Percentiles rank a stretch among this genome's conserved stretches.
phyloP scores from a whole-genome alignment of 2,888 invertebrate species.

The Xanthorhoe designata region DNA sequence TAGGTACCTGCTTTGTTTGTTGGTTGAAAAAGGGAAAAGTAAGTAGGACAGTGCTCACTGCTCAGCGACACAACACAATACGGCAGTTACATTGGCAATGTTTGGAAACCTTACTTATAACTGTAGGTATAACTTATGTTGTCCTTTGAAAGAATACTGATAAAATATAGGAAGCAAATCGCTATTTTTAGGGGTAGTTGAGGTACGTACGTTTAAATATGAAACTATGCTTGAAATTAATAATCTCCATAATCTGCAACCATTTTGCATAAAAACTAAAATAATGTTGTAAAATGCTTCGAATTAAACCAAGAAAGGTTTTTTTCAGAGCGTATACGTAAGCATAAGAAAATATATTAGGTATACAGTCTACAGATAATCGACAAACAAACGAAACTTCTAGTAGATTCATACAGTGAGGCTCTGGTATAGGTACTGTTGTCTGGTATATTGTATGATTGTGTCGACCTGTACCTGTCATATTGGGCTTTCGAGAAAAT shows the following conservation, averaged over 20 bases:
- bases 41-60: slow-evolving; percentile 38
- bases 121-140: not conserved
- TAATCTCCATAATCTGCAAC: too few relatives aligned
- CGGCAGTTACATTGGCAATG: not conserved
- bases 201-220: too few relatives aligned
- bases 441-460: too few relatives aligned
- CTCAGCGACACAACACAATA: slow-evolving; percentile 2
- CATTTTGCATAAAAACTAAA: too few relatives aligned
- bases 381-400: not conserved
- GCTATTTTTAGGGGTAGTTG: too few relatives aligned
- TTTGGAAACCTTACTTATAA: not conserved
- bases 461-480: slow-evolving; percentile 15
- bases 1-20: slow-evolving; percentile 33
- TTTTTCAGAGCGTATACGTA: too few relatives aligned
- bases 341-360: too few relatives aligned
- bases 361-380: not conserved
- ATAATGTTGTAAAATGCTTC: too few relatives aligned
- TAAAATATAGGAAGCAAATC: too few relatives aligned
- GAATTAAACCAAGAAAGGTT: too few relatives aligned
- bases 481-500: slow-evolving; percentile 22
- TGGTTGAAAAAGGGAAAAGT: slow-evolving; percentile 37
- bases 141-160: not conserved
- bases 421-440: too few relatives aligned
- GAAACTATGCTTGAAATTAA: too few relatives aligned
- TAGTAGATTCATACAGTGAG: not conserved